These are phyloP conservation scores for Pygmarrhopalites habei DNA, from an alignment of 1,140 invertebrate genomes.

Conservation along the genomic window DNA sequence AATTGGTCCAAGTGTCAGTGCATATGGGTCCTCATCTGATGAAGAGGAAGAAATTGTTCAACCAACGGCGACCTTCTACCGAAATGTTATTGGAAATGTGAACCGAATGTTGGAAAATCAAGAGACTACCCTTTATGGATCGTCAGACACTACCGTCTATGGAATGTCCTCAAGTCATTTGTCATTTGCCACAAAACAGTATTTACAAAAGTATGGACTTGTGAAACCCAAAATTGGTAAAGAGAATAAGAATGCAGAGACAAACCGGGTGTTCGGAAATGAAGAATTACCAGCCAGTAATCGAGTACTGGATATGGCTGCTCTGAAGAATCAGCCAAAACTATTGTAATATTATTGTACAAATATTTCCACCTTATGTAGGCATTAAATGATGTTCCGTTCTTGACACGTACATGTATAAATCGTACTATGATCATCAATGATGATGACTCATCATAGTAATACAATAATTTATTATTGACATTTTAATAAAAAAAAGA, in stretches of 20 bases:
- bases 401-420: no score
- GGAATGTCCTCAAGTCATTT: conserved; percentile 33
- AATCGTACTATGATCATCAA: no score
- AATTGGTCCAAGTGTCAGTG: conserved; percentile 32
- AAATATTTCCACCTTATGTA: no score
- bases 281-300: neutral
- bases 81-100: conserved; percentile 32
- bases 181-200: conserved; percentile 36
- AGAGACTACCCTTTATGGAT: conserved; percentile 4
- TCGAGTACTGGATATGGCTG: conserved; percentile 28
- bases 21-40: conserved; percentile 18
- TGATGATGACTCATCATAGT: no score
- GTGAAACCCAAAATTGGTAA: conserved; percentile 1
- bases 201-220: conserved; percentile 35
- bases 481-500: no score
- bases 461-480: no score
- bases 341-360: no score
- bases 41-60: conserved; percentile 21
- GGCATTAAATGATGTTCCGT: no score
- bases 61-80: conserved; percentile 32
- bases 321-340: conserved; percentile 33
- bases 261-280: neutral
- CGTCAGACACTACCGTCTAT: conserved; percentile 37
- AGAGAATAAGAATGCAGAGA: neutral
- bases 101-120: conserved; percentile 26